Evolutionary conservation across 2,113 vertebrate species (phyloP).

Genomic region (Orthonyx spaldingii): DNA sequence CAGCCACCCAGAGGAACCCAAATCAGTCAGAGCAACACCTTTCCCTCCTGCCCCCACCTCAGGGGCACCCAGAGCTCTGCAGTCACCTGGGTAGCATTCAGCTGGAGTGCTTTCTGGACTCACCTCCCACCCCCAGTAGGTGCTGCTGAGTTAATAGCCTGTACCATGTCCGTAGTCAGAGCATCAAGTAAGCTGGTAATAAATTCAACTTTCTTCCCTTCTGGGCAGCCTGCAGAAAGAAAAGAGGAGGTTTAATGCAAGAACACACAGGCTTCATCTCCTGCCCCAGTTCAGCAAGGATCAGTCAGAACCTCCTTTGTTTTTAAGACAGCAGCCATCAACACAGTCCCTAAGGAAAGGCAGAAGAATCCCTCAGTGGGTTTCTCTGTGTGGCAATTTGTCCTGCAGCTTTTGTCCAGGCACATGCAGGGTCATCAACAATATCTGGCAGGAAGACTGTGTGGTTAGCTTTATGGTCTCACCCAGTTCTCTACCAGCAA

Average conservation of each 20-base stretch:
- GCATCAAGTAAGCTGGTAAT: slow-evolving; percentile 96
- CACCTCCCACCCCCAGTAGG: slow-evolving; percentile 96
- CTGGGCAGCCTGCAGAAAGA: slow-evolving; percentile 86
- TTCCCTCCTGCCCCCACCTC: background rate
- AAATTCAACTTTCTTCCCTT: slow-evolving; percentile 95
- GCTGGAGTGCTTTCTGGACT: slow-evolving; percentile 53
- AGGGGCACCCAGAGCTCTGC: background rate
- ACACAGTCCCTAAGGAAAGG: background rate
- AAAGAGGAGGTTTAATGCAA: background rate
- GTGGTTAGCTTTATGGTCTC: slow-evolving; percentile 2
- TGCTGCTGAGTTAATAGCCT: slow-evolving; percentile 94
- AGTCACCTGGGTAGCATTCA: background rate
- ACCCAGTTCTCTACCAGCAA: background rate
- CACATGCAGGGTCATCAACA: slow-evolving; percentile 10
- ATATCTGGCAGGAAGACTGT: slow-evolving; percentile 3
- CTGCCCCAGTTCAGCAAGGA: background rate
- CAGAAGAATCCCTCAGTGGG: background rate
- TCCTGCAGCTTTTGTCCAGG: slow-evolving; percentile 20
- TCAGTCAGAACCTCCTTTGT: background rate
- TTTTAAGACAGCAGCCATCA: background rate
- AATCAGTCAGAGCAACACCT: background rate
- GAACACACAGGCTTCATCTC: background rate
- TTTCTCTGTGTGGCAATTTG: background rate
- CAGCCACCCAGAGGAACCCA: background rate
- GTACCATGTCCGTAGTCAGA: slow-evolving; percentile 98